phyloP scores from a whole-genome alignment of 2,797 vertebrate species.

The Dermochelys coriacea region DNA sequence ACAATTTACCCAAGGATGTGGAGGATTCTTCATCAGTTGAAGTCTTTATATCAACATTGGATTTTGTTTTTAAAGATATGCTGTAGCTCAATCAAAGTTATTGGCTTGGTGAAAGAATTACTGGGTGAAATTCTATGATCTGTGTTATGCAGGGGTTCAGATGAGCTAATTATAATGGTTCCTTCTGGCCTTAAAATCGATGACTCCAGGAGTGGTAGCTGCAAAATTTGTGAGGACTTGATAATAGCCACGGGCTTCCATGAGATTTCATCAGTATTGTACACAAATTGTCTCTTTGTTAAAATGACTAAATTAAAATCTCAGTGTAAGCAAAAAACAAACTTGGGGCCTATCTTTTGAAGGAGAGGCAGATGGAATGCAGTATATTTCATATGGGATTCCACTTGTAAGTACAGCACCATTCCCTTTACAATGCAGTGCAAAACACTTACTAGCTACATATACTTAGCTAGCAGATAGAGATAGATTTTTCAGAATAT shows the following conservation, averaged over 20 bases:
- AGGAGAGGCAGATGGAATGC: neutral
- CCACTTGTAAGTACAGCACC: neutral
- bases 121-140: neutral
- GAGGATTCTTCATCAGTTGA: neutral
- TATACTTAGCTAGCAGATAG: neutral
- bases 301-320: constrained; percentile 2
- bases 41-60: neutral
- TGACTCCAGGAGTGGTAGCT: neutral
- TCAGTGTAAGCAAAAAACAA: neutral
- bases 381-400: fast-evolving
- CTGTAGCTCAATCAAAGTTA: neutral
- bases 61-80: neutral
- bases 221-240: neutral
- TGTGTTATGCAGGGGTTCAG: neutral
- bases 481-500: neutral
- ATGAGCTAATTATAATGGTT: neutral
- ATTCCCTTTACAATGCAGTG: neutral
- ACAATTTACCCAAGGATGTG: neutral
- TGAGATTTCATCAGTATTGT: neutral
- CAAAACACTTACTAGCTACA: fast-evolving
- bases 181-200: neutral
- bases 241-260: neutral
- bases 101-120: neutral
- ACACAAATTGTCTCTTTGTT: neutral
- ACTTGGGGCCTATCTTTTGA: neutral